Evolutionary conservation across 2,888 invertebrate species (phyloP).

Genomic region (Cordylochernes scorpioides): DNA sequence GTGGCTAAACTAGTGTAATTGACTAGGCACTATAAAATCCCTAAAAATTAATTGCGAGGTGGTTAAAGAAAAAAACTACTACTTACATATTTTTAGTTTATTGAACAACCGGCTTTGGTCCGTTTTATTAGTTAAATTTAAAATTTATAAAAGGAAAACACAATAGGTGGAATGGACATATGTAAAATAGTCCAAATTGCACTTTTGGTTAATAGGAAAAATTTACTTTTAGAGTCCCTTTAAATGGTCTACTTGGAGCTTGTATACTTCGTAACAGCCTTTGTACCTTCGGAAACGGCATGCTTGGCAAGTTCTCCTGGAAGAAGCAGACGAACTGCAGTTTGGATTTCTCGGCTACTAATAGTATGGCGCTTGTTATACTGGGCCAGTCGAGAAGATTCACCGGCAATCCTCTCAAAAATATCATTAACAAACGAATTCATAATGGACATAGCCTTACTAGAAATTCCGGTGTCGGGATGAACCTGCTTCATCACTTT

Average conservation of each 20-base stretch:
- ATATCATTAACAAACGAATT: slow-evolving; percentile 46
- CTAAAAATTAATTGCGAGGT: no score
- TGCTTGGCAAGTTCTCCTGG: slow-evolving; percentile 45
- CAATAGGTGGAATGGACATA: no score
- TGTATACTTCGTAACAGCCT: slow-evolving; percentile 33
- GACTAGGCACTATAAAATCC: no score
- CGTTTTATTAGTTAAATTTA: no score
- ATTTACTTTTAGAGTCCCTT: no score
- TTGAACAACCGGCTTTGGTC: no score
- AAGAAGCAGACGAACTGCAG: slow-evolving; percentile 35
- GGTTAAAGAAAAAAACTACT: no score
- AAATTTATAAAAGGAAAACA: no score
- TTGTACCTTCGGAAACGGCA: slow-evolving; percentile 37
- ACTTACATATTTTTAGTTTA: no score
- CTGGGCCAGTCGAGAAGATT: slow-evolving; percentile 35
- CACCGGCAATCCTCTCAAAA: slow-evolving; percentile 39
- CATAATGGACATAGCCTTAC: slow-evolving; percentile 31
- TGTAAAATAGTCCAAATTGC: no score
- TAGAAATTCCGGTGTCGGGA: slow-evolving; percentile 23
- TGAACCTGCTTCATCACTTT: slow-evolving; percentile 22
- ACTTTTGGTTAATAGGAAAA: no score
- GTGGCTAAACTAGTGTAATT: no score
- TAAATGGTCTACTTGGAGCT: slow-evolving; percentile 19
- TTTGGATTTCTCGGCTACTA: slow-evolving; percentile 38
- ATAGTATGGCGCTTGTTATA: slow-evolving; percentile 31